Evolutionary conservation across 2,113 vertebrate genomes (phyloP).

Genomic region (Gobius niger): DNA sequence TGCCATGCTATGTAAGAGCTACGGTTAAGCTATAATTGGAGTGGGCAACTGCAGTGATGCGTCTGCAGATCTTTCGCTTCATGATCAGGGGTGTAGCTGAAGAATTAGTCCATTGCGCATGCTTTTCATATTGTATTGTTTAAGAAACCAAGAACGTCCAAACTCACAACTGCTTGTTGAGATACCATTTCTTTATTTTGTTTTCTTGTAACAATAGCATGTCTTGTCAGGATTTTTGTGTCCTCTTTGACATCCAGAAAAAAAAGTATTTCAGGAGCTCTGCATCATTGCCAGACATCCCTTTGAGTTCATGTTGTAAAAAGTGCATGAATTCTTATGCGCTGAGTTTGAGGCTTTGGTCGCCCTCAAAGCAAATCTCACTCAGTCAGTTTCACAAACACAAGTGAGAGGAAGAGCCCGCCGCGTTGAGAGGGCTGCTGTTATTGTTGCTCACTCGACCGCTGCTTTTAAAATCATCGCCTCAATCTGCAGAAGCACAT

Average conservation of each 20-base stretch:
- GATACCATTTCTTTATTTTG: too few species aligned
- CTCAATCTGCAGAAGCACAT: constrained; percentile 69
- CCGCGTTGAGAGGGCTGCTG: constrained; percentile 7
- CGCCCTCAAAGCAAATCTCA: constrained; percentile 27
- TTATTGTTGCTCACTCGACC: constrained; percentile 66
- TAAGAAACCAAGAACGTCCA: too few species aligned
- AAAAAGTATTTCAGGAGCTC: not conserved
- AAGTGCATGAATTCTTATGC: not conserved
- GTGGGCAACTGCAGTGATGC: too few species aligned
- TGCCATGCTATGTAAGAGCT: too few species aligned
- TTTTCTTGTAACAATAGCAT: too few species aligned
- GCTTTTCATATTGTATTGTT: too few species aligned
- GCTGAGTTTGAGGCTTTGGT: constrained; percentile 9
- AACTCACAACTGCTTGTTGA: too few species aligned
- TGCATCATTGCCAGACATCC: not conserved
- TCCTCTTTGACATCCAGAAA: not conserved
- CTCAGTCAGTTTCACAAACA: constrained; percentile 44
- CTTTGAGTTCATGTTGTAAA: not conserved
- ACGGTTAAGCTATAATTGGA: too few species aligned
- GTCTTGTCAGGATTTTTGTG: not conserved
- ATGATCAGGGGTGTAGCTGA: too few species aligned
- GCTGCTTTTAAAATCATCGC: constrained; percentile 74
- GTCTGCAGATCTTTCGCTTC: too few species aligned
- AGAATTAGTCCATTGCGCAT: too few species aligned
- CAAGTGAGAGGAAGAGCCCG: constrained; percentile 20